Evolutionary conservation across 1,140 invertebrate species (phyloP).

Genomic region (Drosophila pachea): DNA sequence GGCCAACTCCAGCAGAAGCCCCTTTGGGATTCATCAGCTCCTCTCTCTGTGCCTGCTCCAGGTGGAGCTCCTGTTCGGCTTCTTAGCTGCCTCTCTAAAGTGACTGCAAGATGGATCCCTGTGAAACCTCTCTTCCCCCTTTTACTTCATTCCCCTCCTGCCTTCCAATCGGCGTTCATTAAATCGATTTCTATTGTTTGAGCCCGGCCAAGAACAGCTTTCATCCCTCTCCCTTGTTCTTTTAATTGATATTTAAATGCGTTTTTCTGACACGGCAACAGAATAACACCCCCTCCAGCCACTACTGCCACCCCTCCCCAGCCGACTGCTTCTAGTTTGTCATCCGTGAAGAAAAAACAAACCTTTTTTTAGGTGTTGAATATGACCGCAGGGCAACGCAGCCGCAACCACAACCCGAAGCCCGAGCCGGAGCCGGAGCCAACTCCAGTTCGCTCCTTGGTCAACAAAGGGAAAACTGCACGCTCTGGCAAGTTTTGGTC

Average conservation of each 20-base stretch:
- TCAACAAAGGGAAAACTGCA: slow-evolving; percentile 46
- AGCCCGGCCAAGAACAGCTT: too few species aligned
- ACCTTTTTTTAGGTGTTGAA: slow-evolving; percentile 74
- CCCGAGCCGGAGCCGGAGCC: slow-evolving; percentile 36
- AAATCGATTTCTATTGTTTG: too few species aligned
- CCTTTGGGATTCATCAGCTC: too few species aligned
- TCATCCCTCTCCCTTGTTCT: not conserved
- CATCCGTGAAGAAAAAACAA: slow-evolving; percentile 45
- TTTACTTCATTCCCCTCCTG: too few species aligned
- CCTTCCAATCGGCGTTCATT: too few species aligned
- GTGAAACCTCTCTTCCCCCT: too few species aligned
- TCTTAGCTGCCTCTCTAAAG: too few species aligned
- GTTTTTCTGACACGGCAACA: not conserved
- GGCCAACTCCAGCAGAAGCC: too few species aligned
- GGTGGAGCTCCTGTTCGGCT: too few species aligned
- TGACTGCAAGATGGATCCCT: too few species aligned
- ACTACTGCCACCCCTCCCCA: not conserved
- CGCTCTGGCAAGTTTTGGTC: slow-evolving; percentile 62
- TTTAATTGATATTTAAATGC: slow-evolving; percentile 5
- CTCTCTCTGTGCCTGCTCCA: too few species aligned
- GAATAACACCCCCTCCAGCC: not conserved
- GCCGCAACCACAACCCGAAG: slow-evolving; percentile 43
- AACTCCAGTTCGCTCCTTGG: slow-evolving; percentile 34
- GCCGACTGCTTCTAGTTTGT: slow-evolving; percentile 11
- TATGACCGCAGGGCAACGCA: slow-evolving; percentile 64